phyloP scores from a whole-genome alignment of 2,888 invertebrate species.

The Perithous albicinctus region DNA sequence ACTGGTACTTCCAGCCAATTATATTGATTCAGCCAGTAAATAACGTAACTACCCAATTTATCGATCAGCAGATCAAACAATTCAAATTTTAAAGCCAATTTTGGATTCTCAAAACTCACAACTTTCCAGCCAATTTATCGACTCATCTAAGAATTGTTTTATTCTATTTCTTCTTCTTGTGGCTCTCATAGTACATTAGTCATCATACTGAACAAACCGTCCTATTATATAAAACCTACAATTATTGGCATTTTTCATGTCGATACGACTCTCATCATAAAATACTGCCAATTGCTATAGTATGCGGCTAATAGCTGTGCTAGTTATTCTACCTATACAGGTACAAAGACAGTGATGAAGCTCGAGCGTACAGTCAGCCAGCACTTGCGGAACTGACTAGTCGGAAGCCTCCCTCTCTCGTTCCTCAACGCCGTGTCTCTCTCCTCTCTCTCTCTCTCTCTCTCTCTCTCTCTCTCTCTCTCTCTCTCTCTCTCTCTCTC shows the following conservation, averaged over 20 bases:
- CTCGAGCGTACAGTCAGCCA: constrained; percentile 48
- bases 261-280: not conserved
- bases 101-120: no score
- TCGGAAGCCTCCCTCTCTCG: constrained; percentile 70
- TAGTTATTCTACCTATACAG: no score
- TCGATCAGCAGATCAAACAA: no score
- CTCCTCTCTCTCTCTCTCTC: no score
- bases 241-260: not conserved
- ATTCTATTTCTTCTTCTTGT: not conserved
- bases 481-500: constrained; percentile 9
- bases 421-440: no score
- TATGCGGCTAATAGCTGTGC: not conserved
- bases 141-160: not conserved
- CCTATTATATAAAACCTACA: not conserved
- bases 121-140: not conserved
- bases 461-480: constrained; percentile 9
- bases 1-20: no score
- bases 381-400: constrained; percentile 73
- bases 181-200: not conserved
- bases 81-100: no score
- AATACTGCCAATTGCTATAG: not conserved
- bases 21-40: no score
- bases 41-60: no score
- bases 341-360: not conserved
- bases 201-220: not conserved